A percentile compares a stretch with the other conserved stretches of the same genome.
Conservation (phyloP, 2,888 invertebrate genomes). For the Iphiclides podalirius region DNA sequence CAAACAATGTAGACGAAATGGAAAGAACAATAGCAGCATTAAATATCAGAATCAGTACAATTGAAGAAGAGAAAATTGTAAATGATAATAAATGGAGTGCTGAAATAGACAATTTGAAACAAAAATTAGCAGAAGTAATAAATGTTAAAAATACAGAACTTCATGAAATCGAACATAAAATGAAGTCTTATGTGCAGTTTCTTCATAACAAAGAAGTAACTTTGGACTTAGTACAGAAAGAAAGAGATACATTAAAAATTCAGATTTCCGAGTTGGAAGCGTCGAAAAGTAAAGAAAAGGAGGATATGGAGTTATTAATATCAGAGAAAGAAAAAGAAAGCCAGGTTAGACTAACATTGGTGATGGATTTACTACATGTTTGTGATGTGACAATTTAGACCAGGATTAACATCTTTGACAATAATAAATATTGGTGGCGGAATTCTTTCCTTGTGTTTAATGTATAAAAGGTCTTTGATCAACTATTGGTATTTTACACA, state of each 20-base stretch:
- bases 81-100: constrained; percentile 37
- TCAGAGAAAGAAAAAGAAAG: constrained; percentile 49
- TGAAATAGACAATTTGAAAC: constrained; percentile 43
- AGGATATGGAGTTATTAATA: constrained; percentile 41
- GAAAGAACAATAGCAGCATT: constrained; percentile 37
- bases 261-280: constrained; percentile 45
- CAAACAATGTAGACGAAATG: constrained; percentile 43
- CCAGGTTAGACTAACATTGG: constrained; percentile 59
- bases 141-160: constrained; percentile 46
- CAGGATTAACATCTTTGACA: too few species aligned
- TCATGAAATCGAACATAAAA: constrained; percentile 40
- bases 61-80: constrained; percentile 40
- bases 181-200: background rate
- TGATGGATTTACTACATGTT: constrained; percentile 29
- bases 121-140: constrained; percentile 38
- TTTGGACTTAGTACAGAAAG: constrained; percentile 13
- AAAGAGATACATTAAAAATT: constrained; percentile 40
- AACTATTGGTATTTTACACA: too few species aligned
- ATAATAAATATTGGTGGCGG: too few species aligned
- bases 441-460: too few species aligned
- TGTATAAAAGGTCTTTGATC: too few species aligned
- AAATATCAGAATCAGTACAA: constrained; percentile 28
- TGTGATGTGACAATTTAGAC: constrained; percentile 23
- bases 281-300: constrained; percentile 47
- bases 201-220: constrained; percentile 1